Evolutionary conservation across 2,113 vertebrate genomes (phyloP).

Genomic region (Suncus etruscus): DNA sequence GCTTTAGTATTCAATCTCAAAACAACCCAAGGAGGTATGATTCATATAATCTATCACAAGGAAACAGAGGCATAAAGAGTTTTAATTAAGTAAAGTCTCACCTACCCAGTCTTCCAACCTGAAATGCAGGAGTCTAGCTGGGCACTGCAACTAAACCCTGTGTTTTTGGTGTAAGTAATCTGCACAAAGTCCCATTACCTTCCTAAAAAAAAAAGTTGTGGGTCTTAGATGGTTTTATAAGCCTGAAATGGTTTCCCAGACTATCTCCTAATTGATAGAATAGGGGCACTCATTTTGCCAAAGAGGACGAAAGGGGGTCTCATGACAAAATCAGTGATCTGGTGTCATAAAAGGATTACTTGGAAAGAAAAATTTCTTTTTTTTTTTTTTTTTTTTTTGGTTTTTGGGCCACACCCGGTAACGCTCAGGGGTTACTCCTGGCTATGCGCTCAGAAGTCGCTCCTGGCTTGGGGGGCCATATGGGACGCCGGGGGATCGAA

Average conservation of each 20-base stretch:
- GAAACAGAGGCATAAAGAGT: neutral
- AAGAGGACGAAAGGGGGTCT: neutral
- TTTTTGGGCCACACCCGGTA: too few species aligned
- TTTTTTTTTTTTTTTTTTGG: too few species aligned
- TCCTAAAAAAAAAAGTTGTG: neutral
- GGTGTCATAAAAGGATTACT: too few species aligned
- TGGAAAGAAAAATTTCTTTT: neutral
- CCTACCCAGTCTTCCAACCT: neutral
- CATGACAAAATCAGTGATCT: neutral
- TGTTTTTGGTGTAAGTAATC: too few species aligned
- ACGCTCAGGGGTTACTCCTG: too few species aligned
- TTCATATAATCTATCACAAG: neutral
- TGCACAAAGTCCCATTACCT: neutral
- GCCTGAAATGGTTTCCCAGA: neutral
- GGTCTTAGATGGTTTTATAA: too few species aligned
- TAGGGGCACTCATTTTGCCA: neutral
- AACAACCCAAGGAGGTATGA: rapidly evolving
- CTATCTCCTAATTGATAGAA: neutral
- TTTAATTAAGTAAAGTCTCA: neutral
- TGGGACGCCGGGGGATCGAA: too few species aligned
- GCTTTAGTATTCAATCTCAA: neutral
- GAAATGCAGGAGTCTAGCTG: neutral
- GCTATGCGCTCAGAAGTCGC: too few species aligned
- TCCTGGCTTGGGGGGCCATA: too few species aligned
- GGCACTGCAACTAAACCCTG: neutral